Percentiles rank a stretch among this genome's conserved stretches.
Conservation (phyloP, 2,888 invertebrate genomes). For the Liopterus haemorrhoidalis region DNA sequence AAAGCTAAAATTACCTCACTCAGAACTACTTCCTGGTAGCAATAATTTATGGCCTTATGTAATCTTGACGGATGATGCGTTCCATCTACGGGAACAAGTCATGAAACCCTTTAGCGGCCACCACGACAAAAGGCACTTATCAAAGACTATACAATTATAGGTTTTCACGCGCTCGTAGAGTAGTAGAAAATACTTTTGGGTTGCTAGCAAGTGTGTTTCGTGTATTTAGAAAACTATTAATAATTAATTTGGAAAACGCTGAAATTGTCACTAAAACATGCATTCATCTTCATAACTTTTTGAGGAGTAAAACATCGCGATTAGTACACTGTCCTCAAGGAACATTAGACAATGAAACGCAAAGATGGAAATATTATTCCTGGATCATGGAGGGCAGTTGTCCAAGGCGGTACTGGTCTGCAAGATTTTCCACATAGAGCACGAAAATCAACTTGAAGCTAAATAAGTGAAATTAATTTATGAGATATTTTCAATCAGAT, state of each 20-base stretch:
- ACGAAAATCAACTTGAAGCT: no score
- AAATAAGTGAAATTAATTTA: no score
- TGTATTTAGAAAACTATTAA: constrained; percentile 11
- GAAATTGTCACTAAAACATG: constrained; percentile 12
- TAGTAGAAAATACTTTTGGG: constrained; percentile 14
- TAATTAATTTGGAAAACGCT: constrained; percentile 12
- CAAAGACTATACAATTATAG: constrained; percentile 17
- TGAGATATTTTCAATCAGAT: no score
- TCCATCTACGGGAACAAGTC: constrained; percentile 14
- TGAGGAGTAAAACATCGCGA: neutral
- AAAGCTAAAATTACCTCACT: constrained; percentile 7
- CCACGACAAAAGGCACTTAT: constrained; percentile 16
- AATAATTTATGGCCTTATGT: constrained; percentile 16
- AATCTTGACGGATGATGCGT: constrained; percentile 16
- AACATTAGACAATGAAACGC: constrained; percentile 11
- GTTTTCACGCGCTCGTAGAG: constrained; percentile 10
- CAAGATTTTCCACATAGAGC: no score
- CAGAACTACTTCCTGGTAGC: constrained; percentile 18
- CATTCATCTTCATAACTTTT: constrained; percentile 7
- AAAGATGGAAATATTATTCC: constrained; percentile 16
- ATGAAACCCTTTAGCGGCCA: constrained; percentile 15
- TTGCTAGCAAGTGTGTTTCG: constrained; percentile 12
- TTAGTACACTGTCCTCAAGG: neutral
- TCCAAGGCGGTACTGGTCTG: no score
- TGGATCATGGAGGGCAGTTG: constrained; percentile 13